Evolutionary conservation across 2,797 vertebrate genomes (phyloP).

Genomic region (Taeniopygia guttata): DNA sequence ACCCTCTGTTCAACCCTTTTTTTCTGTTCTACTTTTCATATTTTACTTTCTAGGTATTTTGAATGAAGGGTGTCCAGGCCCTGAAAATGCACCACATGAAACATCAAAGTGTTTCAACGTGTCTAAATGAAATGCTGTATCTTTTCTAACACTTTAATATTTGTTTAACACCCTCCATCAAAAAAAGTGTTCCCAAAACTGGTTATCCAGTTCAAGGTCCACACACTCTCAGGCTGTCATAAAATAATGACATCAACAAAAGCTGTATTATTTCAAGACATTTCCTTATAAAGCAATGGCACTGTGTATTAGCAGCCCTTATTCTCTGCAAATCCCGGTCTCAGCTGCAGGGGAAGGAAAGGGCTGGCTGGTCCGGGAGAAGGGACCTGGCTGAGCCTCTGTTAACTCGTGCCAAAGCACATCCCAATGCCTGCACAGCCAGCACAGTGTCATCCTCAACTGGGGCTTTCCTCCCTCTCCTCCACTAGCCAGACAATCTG

Average conservation of each 20-base stretch:
- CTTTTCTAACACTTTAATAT: neutral
- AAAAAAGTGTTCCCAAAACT: neutral
- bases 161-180: neutral
- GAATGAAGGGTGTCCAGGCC: neutral
- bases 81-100: neutral
- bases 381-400: neutral
- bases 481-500: neutral
- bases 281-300: neutral
- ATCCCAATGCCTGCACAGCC: neutral
- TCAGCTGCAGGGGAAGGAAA: neutral
- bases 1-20: neutral
- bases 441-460: neutral
- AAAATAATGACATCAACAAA: neutral
- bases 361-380: neutral
- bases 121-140: neutral
- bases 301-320: neutral
- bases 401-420: neutral
- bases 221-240: neutral
- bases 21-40: neutral
- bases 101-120: neutral
- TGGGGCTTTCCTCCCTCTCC: neutral
- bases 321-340: neutral
- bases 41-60: neutral
- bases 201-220: neutral
- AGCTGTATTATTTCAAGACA: neutral